These are phyloP conservation scores for Drosophila recens DNA, from an alignment of 2,888 invertebrate genomes.

Conservation along the genomic window DNA sequence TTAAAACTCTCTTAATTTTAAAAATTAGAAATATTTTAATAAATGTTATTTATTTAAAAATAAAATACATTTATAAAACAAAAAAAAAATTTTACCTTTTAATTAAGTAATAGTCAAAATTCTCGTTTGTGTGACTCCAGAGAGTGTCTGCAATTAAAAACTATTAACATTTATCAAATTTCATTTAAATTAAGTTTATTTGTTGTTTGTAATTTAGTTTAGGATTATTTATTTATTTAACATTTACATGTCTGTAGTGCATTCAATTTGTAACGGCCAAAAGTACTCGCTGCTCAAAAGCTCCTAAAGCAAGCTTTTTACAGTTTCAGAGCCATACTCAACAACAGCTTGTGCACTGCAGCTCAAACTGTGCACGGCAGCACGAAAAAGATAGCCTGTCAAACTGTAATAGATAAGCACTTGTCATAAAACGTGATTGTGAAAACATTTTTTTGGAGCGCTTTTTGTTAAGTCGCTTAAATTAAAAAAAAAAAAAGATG, in stretches of 20 bases:
- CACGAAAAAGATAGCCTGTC: background rate
- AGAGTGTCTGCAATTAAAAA: slow-evolving; percentile 14
- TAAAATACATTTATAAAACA: too few relatives aligned
- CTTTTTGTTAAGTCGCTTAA: background rate
- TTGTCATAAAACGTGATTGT: slow-evolving; percentile 3
- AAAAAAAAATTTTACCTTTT: slow-evolving; percentile 17
- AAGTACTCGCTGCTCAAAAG: slow-evolving; percentile 21
- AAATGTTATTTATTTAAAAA: too few relatives aligned
- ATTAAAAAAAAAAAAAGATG: background rate
- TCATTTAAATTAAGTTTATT: background rate
- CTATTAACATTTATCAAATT: background rate
- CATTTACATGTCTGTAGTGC: background rate
- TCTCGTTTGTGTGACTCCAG: background rate
- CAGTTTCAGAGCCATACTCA: slow-evolving; percentile 13
- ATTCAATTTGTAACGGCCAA: slow-evolving; percentile 30
- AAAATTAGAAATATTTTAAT: too few relatives aligned
- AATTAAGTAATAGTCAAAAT: background rate
- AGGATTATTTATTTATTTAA: background rate
- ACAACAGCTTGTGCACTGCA: slow-evolving; percentile 2
- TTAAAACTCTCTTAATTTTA: background rate
- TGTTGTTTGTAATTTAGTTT: background rate
- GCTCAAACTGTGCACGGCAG: slow-evolving; percentile 4
- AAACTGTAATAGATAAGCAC: slow-evolving; percentile 20
- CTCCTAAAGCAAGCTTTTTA: slow-evolving; percentile 40
- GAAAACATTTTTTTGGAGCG: background rate